Evolutionary conservation across 1,140 invertebrate genomes (phyloP), one percentile per base, ranked within the genome.

Genomic region (Muscidifurax raptorellus): DNA sequence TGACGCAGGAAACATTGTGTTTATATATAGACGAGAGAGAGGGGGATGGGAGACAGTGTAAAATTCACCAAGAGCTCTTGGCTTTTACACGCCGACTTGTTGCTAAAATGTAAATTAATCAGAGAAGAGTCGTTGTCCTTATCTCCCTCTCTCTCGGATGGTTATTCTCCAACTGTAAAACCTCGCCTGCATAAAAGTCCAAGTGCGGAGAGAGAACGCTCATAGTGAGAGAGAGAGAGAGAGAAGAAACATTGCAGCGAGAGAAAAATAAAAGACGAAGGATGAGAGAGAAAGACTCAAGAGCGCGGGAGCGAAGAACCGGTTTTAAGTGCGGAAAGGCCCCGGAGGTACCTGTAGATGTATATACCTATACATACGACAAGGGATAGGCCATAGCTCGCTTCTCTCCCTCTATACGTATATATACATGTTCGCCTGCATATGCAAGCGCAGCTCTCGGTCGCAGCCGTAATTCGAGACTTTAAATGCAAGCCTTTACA

Each of bases 251-350:
- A 59, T 59, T 59, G 66, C 28, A 69, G 28, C 30, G 64, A 83
- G 36, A 77, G 75, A 78, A 77, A 74, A 77, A 77, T 67, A 77
- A 76, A 47, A 40, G 25, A 67, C 64, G 77, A 84, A 81, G 69
- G 84, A 36, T 82, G 64, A 40, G 74, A 36, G 71, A 28, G 84
- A n/a, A 40, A 47, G 79, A 69, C 40, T 27, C 13, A n/a, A 77
- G 18, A 78, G 82, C 69, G 66, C 76, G 40, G 71, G 81, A 87
- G 86, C 77, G 76, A 32, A 80, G 85, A 89, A 88, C 88, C 88
- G 88, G 88, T 88, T 88, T 64, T 86, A 72, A 74, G 85, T 86
- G 79, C 83, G 69, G 78, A 86, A 86, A 86, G 82, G 76, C 75
- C 77, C 83, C 30, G 32, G 77, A 83, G 72, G 80, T 79, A 40